Evolutionary conservation across 2,888 invertebrate genomes (phyloP).

Genomic region (Drosophila histrio): DNA sequence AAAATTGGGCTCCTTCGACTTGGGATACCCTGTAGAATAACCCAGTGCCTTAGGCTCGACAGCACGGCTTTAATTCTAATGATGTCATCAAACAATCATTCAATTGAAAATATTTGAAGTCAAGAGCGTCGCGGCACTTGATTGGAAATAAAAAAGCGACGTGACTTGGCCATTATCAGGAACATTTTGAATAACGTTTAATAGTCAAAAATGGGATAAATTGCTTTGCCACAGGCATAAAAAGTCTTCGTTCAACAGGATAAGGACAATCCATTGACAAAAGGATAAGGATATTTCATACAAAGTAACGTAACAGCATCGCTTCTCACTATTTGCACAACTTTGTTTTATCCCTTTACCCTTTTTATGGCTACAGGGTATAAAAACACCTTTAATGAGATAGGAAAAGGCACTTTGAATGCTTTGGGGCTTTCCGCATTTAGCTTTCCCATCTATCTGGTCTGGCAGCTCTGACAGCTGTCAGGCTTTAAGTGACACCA

Average conservation of each 20-base stretch:
- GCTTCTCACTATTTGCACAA: slow-evolving; percentile 7
- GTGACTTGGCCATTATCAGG: neutral
- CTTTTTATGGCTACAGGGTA: slow-evolving; percentile 11
- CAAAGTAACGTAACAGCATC: neutral
- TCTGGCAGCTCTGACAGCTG: slow-evolving; percentile 42
- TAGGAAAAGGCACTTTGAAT: slow-evolving; percentile 24
- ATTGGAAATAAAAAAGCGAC: slow-evolving; percentile 1
- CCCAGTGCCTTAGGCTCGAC: neutral
- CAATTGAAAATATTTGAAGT: neutral
- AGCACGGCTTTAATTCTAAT: neutral
- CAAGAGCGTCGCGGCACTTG: neutral
- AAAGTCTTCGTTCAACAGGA: neutral
- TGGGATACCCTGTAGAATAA: neutral
- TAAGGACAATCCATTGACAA: neutral
- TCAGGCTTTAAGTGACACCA: slow-evolving; percentile 43
- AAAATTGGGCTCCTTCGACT: neutral
- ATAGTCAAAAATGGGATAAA: neutral
- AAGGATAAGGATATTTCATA: neutral
- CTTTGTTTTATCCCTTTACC: slow-evolving; percentile 9
- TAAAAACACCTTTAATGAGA: slow-evolving; percentile 24
- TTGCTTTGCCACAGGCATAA: neutral
- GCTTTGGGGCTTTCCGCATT: slow-evolving; percentile 11
- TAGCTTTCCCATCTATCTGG: slow-evolving; percentile 8
- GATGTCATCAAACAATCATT: slow-evolving; percentile 8
- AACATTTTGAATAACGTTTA: slow-evolving; percentile 2